Percentiles rank a stretch among this genome's conserved stretches.
phyloP scores from a whole-genome alignment of 2,888 invertebrate genomes.

The Plagodis pulveraria region DNA sequence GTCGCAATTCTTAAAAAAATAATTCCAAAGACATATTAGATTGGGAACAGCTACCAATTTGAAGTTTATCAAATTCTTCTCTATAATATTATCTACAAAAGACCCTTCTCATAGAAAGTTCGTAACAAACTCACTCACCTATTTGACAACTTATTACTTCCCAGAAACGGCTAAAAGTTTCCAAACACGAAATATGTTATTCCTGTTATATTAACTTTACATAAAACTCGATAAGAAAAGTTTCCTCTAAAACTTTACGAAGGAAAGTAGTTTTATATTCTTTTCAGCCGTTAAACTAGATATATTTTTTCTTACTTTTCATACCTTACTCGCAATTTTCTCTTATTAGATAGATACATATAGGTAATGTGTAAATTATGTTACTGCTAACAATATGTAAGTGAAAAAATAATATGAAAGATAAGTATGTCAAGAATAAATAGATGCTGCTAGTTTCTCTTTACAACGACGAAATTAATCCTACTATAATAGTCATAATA shows the following conservation, averaged over 20 bases:
- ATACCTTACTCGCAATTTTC: too few relatives aligned
- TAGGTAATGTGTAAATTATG: too few relatives aligned
- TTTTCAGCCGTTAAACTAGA: constrained; percentile 6
- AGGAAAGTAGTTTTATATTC: constrained; percentile 12
- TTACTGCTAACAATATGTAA: too few relatives aligned
- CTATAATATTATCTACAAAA: neutral
- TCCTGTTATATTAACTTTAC: constrained; percentile 19
- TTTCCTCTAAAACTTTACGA: constrained; percentile 8
- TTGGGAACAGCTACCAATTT: neutral
- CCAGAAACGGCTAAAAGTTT: constrained; percentile 12
- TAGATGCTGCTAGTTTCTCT: too few relatives aligned
- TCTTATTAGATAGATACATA: too few relatives aligned
- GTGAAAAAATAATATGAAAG: too few relatives aligned
- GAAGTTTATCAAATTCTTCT: neutral
- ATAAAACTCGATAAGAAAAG: constrained; percentile 17
- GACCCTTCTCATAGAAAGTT: constrained; percentile 6
- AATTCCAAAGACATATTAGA: too few relatives aligned
- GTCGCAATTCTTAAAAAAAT: too few relatives aligned
- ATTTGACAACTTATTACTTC: constrained; percentile 14
- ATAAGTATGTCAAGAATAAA: too few relatives aligned
- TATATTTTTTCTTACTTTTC: neutral
- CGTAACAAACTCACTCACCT: constrained; percentile 6
- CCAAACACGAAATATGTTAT: constrained; percentile 23
- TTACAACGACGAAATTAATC: too few relatives aligned
- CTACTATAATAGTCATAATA: too few relatives aligned